Percentiles rank a stretch among this genome's conserved stretches.
phyloP scores from a whole-genome alignment of 2,113 vertebrate species.

The Pholis gunnellus region DNA sequence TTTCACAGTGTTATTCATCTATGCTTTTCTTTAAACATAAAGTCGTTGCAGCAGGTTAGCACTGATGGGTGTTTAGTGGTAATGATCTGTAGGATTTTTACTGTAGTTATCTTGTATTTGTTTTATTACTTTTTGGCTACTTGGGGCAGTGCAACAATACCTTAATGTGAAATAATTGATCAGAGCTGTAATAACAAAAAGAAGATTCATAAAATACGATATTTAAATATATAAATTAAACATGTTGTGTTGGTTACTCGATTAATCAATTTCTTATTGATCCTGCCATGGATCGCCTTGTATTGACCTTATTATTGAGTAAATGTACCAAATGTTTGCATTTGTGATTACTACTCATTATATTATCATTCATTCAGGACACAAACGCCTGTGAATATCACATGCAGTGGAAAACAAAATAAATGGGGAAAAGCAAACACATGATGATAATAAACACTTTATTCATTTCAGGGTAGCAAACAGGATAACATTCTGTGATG shows the following conservation, averaged over 20 bases:
- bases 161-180: too few relatives aligned
- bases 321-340: background rate
- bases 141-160: background rate
- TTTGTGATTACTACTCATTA: background rate
- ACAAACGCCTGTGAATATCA: background rate
- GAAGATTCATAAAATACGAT: background rate
- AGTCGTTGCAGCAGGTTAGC: background rate
- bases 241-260: background rate
- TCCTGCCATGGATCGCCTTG: too few relatives aligned
- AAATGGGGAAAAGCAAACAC: background rate
- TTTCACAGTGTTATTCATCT: background rate
- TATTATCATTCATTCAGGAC: background rate
- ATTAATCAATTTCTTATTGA: background rate
- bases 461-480: slow-evolving; percentile 62
- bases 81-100: background rate
- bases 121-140: background rate
- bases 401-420: background rate
- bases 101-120: background rate
- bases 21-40: background rate
- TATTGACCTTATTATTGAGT: background rate
- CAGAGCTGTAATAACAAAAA: background rate
- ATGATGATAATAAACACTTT: slow-evolving; percentile 46
- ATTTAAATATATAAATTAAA: background rate
- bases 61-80: background rate
- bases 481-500: slow-evolving; percentile 30